A percentile compares a stretch with the other conserved stretches of the same genome.
These are phyloP conservation scores for Hemicordylus capensis DNA, from an alignment of 2,113 vertebrate genomes.

Conservation along the genomic window DNA sequence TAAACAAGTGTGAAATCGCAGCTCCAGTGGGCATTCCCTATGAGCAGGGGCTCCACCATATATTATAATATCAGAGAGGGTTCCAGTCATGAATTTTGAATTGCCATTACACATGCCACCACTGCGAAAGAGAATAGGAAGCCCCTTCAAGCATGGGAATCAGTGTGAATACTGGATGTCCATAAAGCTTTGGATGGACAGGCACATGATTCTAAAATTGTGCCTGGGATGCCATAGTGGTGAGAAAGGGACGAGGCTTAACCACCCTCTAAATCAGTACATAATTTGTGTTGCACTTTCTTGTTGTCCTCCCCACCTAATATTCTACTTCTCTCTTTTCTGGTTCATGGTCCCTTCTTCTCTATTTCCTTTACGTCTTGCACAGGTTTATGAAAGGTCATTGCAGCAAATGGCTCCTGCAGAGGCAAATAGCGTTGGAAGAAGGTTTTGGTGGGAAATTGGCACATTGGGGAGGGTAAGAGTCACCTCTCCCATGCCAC, in stretches of 20 bases:
- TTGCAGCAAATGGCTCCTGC: no score
- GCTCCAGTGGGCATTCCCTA: not conserved
- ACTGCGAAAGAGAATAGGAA: not conserved
- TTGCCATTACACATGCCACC: not conserved
- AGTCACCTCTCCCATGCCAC: no score
- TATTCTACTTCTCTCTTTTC: not conserved
- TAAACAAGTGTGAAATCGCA: not conserved
- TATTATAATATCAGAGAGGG: not conserved
- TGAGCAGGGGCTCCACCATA: not conserved
- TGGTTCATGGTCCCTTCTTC: not conserved
- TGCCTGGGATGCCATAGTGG: not conserved
- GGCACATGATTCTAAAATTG: not conserved
- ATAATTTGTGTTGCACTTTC: not conserved
- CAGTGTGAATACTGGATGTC: not conserved
- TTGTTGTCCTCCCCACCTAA: not conserved
- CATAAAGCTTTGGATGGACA: not conserved
- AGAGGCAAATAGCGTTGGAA: no score
- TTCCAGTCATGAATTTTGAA: not conserved
- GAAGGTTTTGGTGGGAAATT: no score
- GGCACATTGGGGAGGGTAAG: no score
- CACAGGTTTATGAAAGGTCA: not conserved
- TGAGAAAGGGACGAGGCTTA: not conserved
- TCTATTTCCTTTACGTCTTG: not conserved
- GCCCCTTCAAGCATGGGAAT: not conserved
- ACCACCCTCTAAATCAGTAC: not conserved